phyloP scores from a whole-genome alignment of 2,113 vertebrate species.

The Tragelaphus scriptus region DNA sequence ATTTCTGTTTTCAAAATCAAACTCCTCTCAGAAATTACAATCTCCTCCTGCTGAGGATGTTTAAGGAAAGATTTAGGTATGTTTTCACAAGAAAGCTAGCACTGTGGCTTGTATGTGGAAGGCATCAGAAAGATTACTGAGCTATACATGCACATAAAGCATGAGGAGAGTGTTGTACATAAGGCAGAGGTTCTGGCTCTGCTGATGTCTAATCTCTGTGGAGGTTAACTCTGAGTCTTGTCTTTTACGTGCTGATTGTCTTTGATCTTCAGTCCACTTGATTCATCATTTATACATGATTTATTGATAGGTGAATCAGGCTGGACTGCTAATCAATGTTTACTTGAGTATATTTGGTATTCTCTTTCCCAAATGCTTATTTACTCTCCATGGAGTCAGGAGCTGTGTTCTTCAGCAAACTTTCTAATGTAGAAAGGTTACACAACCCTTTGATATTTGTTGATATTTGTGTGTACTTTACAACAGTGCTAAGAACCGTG shows the following conservation, averaged over 20 bases:
- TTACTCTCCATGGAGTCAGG: neutral
- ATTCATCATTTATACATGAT: slow-evolving; percentile 60
- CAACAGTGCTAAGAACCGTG: neutral
- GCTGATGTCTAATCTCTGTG: neutral
- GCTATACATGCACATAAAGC: neutral
- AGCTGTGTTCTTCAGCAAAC: neutral
- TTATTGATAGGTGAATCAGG: slow-evolving; percentile 34
- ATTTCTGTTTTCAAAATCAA: neutral
- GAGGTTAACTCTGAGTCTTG: slow-evolving; percentile 3
- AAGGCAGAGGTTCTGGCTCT: neutral
- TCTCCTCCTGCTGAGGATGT: neutral
- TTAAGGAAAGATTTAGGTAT: neutral
- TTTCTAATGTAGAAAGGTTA: neutral
- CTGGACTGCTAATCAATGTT: slow-evolving; percentile 54
- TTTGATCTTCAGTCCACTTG: slow-evolving; percentile 51
- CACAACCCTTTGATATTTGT: neutral
- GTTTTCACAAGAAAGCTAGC: neutral
- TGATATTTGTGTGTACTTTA: neutral
- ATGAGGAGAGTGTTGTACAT: neutral
- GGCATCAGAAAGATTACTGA: neutral
- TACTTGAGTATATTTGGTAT: neutral
- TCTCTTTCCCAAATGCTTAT: slow-evolving; percentile 36
- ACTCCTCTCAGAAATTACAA: neutral
- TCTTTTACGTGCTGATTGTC: neutral
- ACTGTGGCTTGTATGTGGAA: neutral